Conservation (phyloP, 2,888 invertebrate genomes). For the Synergus laeviventris region DNA sequence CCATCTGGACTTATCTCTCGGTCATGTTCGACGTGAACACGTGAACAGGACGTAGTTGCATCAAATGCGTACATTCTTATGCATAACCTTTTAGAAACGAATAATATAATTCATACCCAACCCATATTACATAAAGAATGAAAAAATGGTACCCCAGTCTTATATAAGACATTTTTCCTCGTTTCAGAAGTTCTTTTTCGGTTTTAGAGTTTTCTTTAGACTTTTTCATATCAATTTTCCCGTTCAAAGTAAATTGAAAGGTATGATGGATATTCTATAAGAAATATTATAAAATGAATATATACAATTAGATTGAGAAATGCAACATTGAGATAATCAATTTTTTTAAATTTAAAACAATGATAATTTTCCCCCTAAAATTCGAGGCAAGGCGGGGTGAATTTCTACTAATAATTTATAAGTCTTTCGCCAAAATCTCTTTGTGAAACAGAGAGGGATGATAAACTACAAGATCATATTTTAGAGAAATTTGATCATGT, state of each 20-base stretch:
- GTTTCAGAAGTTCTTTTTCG: slow-evolving; percentile 1
- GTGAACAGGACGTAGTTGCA: slow-evolving; percentile 1
- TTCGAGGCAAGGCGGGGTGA: no score
- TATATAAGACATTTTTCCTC: slow-evolving; percentile 8
- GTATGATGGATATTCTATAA: neutral
- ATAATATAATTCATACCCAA: slow-evolving; percentile 28
- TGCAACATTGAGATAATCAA: no score
- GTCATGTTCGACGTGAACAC: neutral
- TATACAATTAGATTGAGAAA: no score
- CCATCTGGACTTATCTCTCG: slow-evolving; percentile 55
- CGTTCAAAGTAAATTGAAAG: neutral
- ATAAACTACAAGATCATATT: neutral
- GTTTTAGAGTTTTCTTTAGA: neutral
- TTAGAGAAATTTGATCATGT: slow-evolving; percentile 1
- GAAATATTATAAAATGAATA: neutral
- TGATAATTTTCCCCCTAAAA: no score
- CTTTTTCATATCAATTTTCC: neutral
- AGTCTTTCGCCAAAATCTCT: no score
- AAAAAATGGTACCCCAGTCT: slow-evolving; percentile 9
- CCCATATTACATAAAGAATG: neutral
- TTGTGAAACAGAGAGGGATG: neutral
- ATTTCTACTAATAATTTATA: no score
- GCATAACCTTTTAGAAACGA: slow-evolving; percentile 32
- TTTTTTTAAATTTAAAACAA: no score
- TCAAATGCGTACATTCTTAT: slow-evolving; percentile 14